A percentile compares a stretch with the other conserved stretches of the same genome.
Conservation (phyloP, 2,888 invertebrate genomes). For the Polyploca ridens region DNA sequence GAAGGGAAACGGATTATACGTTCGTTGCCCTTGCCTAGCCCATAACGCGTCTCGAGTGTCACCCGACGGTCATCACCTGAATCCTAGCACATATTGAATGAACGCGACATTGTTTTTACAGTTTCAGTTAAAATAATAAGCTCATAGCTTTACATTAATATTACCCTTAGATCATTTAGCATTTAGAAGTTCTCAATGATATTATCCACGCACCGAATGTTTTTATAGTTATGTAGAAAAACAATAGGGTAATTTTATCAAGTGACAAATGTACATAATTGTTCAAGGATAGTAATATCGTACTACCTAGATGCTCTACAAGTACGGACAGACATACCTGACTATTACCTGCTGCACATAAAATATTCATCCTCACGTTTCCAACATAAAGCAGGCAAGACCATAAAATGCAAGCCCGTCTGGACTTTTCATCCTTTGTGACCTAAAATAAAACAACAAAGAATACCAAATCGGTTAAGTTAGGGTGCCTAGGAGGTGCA, state of each 20-base stretch:
- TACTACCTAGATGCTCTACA: too few relatives aligned
- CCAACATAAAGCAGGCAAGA: slow-evolving; percentile 35
- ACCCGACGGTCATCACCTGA: slow-evolving; percentile 11
- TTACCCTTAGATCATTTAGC: too few relatives aligned
- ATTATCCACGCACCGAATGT: too few relatives aligned
- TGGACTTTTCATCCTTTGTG: slow-evolving; percentile 54
- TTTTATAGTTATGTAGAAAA: too few relatives aligned
- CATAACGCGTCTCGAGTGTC: not conserved
- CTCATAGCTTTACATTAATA: too few relatives aligned
- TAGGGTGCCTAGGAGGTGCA: slow-evolving; percentile 71
- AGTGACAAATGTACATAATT: too few relatives aligned
- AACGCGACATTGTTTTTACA: too few relatives aligned
- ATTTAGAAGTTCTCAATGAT: too few relatives aligned
- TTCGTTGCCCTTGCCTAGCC: slow-evolving; percentile 54
- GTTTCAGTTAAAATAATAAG: too few relatives aligned
- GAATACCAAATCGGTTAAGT: slow-evolving; percentile 71
- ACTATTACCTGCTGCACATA: not conserved
- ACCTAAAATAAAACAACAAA: slow-evolving; percentile 69
- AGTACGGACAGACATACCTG: not conserved
- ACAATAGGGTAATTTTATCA: too few relatives aligned
- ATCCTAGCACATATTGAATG: not conserved
- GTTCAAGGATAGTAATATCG: too few relatives aligned
- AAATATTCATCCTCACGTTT: slow-evolving; percentile 41
- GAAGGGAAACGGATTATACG: slow-evolving; percentile 59
- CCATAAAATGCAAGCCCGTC: slow-evolving; percentile 46